Evolutionary conservation across 92 coral and sea anemone species (phyloP).

Genomic region (Palythoa heliodiscus): DNA sequence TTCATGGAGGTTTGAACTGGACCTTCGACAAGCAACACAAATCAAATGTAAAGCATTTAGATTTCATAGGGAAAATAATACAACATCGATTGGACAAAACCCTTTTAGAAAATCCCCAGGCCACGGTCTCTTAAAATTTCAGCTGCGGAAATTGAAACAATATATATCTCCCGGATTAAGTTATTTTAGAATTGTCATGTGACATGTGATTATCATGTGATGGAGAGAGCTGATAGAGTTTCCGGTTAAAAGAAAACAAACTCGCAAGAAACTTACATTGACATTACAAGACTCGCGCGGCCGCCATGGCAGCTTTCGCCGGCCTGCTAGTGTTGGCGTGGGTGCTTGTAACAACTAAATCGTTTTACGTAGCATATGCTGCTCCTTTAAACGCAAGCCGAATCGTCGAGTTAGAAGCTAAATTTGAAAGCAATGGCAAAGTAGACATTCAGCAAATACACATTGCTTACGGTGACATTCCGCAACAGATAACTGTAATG

Average conservation of each 20-base stretch:
- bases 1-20: too few relatives aligned
- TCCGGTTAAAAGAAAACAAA: not conserved
- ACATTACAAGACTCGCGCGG: not conserved
- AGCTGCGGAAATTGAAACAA: too few relatives aligned
- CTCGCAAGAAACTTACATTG: not conserved
- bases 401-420: not conserved
- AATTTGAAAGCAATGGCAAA: conserved; percentile 23
- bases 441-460: conserved; percentile 81
- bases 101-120: too few relatives aligned
- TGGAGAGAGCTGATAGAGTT: not conserved
- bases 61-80: too few relatives aligned
- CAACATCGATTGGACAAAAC: too few relatives aligned
- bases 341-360: not conserved
- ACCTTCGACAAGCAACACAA: too few relatives aligned
- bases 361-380: not conserved
- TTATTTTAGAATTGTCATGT: not conserved
- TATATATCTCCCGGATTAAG: too few relatives aligned
- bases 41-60: too few relatives aligned
- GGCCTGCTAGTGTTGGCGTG: not conserved
- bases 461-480: conserved; percentile 70
- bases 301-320: not conserved
- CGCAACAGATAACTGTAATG: conserved; percentile 69
- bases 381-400: not conserved
- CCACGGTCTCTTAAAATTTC: too few relatives aligned
- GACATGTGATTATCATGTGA: conserved; percentile 15